Evolutionary conservation across 2,888 invertebrate species (phyloP).

Genomic region (Gortyna flavago): DNA sequence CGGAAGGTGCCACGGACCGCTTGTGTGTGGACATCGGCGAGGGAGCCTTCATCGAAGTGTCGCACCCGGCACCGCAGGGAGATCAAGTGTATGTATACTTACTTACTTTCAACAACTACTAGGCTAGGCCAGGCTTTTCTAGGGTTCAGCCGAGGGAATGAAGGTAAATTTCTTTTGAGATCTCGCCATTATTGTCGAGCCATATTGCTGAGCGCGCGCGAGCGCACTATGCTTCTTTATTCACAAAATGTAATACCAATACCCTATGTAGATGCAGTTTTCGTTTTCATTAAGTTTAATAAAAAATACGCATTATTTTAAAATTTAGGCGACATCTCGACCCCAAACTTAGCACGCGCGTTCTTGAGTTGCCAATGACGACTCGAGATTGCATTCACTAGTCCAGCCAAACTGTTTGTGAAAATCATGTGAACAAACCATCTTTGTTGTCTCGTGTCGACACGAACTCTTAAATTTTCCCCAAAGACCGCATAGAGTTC

Average conservation of each 20-base stretch:
- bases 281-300: not conserved
- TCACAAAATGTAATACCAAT: not conserved
- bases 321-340: not conserved
- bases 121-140: no score
- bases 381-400: not conserved
- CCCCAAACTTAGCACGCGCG: not conserved
- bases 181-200: not conserved
- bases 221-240: not conserved
- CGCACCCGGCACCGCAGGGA: slow-evolving; percentile 93
- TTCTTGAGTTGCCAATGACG: not conserved
- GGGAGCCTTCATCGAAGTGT: slow-evolving; percentile 97
- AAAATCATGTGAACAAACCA: no score
- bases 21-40: slow-evolving; percentile 97
- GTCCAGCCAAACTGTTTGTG: no score
- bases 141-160: not conserved
- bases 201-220: no score
- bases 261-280: not conserved
- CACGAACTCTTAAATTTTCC: not conserved
- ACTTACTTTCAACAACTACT: not conserved
- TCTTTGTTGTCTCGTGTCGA: not conserved
- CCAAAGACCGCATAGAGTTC: not conserved
- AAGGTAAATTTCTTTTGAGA: not conserved
- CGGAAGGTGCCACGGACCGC: slow-evolving; percentile 95
- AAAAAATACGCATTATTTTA: not conserved
- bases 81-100: slow-evolving; percentile 78